Evolutionary conservation across 2,797 vertebrate genomes (phyloP), one percentile per base, ranked within the genome.

Genomic region (Rhinogobio ventralis): DNA sequence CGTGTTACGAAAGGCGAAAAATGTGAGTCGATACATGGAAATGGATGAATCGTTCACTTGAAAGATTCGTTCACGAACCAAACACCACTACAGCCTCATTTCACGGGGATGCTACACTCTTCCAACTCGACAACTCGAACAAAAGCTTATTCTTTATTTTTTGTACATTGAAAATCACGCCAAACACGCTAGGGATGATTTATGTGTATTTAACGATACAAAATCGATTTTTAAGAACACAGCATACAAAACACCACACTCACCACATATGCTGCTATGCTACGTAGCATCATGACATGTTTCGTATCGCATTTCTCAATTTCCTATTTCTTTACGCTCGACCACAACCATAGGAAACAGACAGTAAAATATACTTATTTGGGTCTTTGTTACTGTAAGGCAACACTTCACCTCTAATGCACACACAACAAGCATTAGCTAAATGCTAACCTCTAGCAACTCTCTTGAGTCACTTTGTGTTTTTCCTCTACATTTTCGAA

Each of bases 401-500:
- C 71, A 74, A 74, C 30, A 75, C 45, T 30, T 39, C 5, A 49
- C 23, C 28, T 74, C 49, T 13, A 68, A 28, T 77, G 51, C 49
- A 9, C 69, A 51, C 45, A 76, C 74, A 46, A 28, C n/a, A 78
- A 46, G n/a, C 64, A 45, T 69, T 57, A 69, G 82, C 82, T 60
- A 45, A 68, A 84, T 57, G 82, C 74, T 84, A 84, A 57, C 60
- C 15, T 39, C 9, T 30, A 68, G 33, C 60, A 67, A 76, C 45
- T 51, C 69, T 49, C 55, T 64, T 79, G 42, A 53, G 81, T 77
- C 73, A 68, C 36, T 68, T 71, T 67, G 75, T 85, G 60, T 62
- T 83, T 86, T 88, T 82, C 28, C n/a, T 76, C 23, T 3, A 88
- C 79, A 71, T 57, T n/a, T 82, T 13, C 82, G 28, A 66, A 71